phyloP scores from a whole-genome alignment of 2,888 invertebrate species.

The Agelastica alni region DNA sequence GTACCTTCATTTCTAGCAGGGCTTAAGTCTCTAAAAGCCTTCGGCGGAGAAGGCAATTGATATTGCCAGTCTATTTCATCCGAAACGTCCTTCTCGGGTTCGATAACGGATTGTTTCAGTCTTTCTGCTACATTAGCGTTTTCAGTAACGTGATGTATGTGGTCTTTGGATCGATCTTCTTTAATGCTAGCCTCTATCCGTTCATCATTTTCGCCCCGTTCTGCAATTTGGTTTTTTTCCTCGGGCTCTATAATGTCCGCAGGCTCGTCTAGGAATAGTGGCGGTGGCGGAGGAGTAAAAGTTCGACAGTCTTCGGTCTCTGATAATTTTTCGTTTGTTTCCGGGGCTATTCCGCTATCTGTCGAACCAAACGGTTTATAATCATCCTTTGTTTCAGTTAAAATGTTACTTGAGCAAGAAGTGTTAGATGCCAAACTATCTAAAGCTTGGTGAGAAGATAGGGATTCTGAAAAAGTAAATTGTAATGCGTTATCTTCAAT shows the following conservation, averaged over 20 bases:
- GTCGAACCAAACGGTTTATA: conserved; percentile 42
- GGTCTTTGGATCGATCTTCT: too few relatives aligned
- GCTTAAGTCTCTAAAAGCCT: conserved; percentile 60
- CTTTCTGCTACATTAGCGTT: conserved; percentile 12
- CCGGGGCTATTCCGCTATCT: conserved; percentile 42
- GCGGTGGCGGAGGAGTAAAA: conserved; percentile 40
- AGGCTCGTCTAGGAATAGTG: conserved; percentile 13
- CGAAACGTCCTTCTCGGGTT: conserved; percentile 18
- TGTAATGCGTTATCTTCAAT: background rate
- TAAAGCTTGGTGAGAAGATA: conserved; percentile 35
- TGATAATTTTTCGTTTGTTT: conserved; percentile 29
- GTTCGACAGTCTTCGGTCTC: conserved; percentile 32
- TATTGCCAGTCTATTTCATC: conserved; percentile 60
- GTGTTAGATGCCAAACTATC: conserved; percentile 34
- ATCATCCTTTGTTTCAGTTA: conserved; percentile 27
- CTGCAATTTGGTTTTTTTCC: background rate
- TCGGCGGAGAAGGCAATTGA: conserved; percentile 65
- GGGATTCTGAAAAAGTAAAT: conserved; percentile 43
- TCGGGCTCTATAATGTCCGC: background rate
- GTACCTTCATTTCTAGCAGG: conserved; percentile 44
- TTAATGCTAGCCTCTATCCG: too few relatives aligned
- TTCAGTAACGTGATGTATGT: background rate
- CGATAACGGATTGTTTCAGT: conserved; percentile 12
- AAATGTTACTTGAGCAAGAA: conserved; percentile 19
- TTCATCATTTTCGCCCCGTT: conserved; percentile 9